Evolutionary conservation across 1,140 invertebrate species (phyloP), one percentile per base, ranked within the genome.

Genomic region (Ostrea denselamellosa): DNA sequence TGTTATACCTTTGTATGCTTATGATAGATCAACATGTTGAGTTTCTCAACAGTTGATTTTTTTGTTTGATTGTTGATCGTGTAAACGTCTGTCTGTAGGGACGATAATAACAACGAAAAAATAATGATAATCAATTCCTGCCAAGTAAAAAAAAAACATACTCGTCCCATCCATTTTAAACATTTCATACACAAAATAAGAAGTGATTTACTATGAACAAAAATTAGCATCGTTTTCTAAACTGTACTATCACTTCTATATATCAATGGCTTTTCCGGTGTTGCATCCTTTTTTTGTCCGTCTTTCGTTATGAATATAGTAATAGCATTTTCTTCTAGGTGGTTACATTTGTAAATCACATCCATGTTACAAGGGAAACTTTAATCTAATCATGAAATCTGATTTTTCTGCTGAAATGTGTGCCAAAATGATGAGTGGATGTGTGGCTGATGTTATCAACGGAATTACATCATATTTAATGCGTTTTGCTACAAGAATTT

Each of bases 51-150:
- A 77, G 22, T 44, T 12, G 7, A 34, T 25, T 25, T 71, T 71
- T 12, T 58, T 58, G 56, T 58, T 58, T 62, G 56, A 62, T n/a
- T 62, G 56, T 62, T 62, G 56, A 62, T 44, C n/a, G 56, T 62
- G 56, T 62, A 62, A 12, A 19, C 5, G 17, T 62, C n/a, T 62
- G 56, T n/a, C 56, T 62, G 56, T 62, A 62, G 19, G 17, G 56
- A 62, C 56, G 56, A 62, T 19, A 62, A 19, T n/a, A n/a, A 62
- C 56, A 62, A 17, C 56, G 17, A 7, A n/a, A 19, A 62, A 17
- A 62, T n/a, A 3, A 19, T 0, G 5, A 62, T 62, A 14, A 62
- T 19, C 19, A 19, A n/a, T 62, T 2, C 56, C 17, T n/a, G 56
- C 7, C 56, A 62, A n/a, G 56, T 62, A 62, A 62, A 62, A 17